Conservation (phyloP, 2,797 vertebrate genomes). For the Luscinia megarhynchos region DNA sequence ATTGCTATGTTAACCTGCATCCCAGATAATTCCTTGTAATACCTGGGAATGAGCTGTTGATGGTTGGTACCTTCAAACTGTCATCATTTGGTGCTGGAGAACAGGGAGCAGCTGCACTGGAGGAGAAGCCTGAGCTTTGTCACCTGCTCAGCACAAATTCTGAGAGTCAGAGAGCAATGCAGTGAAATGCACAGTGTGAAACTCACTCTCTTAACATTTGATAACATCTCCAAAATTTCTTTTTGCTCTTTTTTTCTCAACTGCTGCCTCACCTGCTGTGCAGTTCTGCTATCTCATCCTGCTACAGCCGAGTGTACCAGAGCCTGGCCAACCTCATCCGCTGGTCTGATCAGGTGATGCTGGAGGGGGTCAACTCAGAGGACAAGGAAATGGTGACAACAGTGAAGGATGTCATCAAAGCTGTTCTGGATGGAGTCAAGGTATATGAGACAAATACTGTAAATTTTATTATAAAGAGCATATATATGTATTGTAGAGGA, state of each 20-base stretch:
- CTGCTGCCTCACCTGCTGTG: background rate
- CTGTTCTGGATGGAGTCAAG: slow-evolving; percentile 98
- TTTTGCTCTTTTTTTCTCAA: background rate
- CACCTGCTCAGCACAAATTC: background rate
- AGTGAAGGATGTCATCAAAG: slow-evolving; percentile 95
- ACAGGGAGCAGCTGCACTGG: background rate
- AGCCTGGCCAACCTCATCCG: slow-evolving; percentile 97
- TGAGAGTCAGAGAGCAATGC: background rate
- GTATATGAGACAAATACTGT: slow-evolving; percentile 61
- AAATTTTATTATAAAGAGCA: background rate
- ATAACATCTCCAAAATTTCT: background rate
- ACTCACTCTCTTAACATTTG: fast-evolving
- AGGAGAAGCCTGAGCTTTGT: background rate
- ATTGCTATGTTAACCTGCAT: background rate
- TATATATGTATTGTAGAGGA: background rate
- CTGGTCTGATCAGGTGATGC: slow-evolving; percentile 98
- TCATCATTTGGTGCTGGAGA: background rate
- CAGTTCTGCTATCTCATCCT: slow-evolving; percentile 95
- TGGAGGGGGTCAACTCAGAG: slow-evolving; percentile 93
- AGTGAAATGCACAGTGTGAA: background rate
- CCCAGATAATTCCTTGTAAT: background rate
- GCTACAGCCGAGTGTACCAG: slow-evolving; percentile 95
- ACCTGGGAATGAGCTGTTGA: background rate
- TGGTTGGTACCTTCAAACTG: background rate
- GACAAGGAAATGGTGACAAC: slow-evolving; percentile 94